These are phyloP conservation scores for Callyntrura guangdongensis DNA, from an alignment of 2,888 invertebrate species.

Conservation along the genomic window DNA sequence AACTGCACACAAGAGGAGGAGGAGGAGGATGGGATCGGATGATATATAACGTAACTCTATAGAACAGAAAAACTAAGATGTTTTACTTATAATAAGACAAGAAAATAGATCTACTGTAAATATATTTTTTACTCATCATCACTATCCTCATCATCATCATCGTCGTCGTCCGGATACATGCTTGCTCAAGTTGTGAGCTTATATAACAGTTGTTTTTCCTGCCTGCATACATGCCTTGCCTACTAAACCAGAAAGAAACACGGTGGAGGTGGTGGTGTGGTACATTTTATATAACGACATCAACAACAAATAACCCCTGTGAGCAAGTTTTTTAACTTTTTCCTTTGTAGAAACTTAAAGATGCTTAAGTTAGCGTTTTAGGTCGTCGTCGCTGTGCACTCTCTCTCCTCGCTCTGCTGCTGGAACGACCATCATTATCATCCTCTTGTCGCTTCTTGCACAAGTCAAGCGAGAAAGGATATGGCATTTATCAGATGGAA, in stretches of 20 bases:
- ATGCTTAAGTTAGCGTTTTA: no score
- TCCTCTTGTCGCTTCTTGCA: constrained; percentile 11
- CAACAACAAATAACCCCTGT: background rate
- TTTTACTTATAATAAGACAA: background rate
- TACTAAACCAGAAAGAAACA: constrained; percentile 40
- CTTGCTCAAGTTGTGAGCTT: background rate
- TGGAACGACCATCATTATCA: constrained; percentile 3
- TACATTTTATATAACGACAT: constrained; percentile 4
- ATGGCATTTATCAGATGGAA: constrained; percentile 34
- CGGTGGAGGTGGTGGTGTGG: background rate
- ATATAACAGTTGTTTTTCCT: constrained; percentile 33
- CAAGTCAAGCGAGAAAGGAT: constrained; percentile 15
- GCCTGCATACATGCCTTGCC: constrained; percentile 24
- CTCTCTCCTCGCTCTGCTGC: background rate
- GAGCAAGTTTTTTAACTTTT: background rate
- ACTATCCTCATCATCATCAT: no score
- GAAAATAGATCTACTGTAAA: no score
- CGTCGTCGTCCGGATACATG: no score
- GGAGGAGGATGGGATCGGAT: background rate
- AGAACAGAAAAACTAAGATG: no score
- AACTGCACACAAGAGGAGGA: background rate
- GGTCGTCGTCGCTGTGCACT: background rate
- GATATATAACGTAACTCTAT: background rate
- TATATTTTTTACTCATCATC: no score
- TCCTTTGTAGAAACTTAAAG: background rate